Evolutionary conservation across 2,797 vertebrate species (phyloP).

Genomic region (Pygocentrus nattereri): DNA sequence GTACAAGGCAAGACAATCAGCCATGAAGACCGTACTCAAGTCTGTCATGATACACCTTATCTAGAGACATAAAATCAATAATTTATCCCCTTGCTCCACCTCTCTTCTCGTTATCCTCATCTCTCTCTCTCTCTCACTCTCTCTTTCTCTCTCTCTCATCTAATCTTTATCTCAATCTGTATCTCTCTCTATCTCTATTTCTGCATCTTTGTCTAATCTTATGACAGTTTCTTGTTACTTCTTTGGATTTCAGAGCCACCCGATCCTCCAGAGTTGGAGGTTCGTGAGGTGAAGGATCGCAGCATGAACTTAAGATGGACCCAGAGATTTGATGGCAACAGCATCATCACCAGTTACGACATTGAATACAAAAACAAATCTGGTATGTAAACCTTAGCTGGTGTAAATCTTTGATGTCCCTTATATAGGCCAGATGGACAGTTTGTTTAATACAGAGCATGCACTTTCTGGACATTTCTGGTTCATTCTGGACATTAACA

Average conservation of each 20-base stretch:
- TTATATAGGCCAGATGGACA: neutral
- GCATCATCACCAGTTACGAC: slow-evolving; percentile 98
- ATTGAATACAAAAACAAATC: slow-evolving; percentile 99
- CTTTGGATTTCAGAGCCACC: slow-evolving; percentile 85
- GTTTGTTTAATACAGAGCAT: neutral
- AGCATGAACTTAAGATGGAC: slow-evolving; percentile 98
- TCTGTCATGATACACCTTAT: slow-evolving; percentile 54
- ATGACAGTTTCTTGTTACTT: neutral
- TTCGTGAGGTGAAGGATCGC: slow-evolving; percentile 96
- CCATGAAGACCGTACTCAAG: slow-evolving; percentile 37
- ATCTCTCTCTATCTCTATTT: slow-evolving; percentile 9
- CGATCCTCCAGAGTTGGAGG: slow-evolving; percentile 94
- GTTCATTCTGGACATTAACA: no score
- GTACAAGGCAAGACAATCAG: slow-evolving; percentile 87
- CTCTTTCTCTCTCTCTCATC: neutral
- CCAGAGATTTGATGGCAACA: slow-evolving; percentile 97
- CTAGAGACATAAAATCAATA: slow-evolving; percentile 59
- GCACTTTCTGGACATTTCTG: no score
- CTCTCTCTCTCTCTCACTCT: slow-evolving; percentile 1
- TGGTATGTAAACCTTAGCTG: slow-evolving; percentile 73
- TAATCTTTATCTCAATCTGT: slow-evolving; percentile 5
- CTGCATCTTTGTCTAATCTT: neutral
- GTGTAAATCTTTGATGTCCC: neutral
- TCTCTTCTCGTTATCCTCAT: slow-evolving; percentile 12
- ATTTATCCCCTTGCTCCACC: slow-evolving; percentile 31